These are phyloP conservation scores for Glaucopsyche alexis DNA, from an alignment of 2,888 invertebrate species.

Conservation along the genomic window DNA sequence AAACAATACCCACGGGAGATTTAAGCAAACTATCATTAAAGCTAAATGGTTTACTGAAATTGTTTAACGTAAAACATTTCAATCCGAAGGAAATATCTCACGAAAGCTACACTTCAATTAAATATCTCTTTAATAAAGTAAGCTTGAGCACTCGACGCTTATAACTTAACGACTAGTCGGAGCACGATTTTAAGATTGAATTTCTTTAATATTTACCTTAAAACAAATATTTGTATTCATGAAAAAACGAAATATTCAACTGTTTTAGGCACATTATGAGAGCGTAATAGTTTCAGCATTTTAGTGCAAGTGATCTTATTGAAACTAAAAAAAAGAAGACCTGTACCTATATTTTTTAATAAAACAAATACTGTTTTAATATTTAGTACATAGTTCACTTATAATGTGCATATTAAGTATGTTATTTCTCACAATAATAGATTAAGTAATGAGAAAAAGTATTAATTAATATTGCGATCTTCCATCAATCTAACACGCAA, in stretches of 20 bases:
- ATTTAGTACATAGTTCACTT: too few species aligned
- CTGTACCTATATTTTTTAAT: too few species aligned
- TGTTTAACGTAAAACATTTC: constrained; percentile 19
- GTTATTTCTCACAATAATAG: too few species aligned
- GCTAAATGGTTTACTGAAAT: background rate
- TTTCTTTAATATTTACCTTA: background rate
- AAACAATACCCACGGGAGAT: background rate
- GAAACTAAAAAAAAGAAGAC: too few species aligned
- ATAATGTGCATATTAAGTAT: too few species aligned
- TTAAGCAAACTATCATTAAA: constrained; percentile 1
- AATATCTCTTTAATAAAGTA: constrained; percentile 28
- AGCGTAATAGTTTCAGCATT: background rate
- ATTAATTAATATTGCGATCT: too few species aligned
- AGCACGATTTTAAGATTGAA: constrained; percentile 13
- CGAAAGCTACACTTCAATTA: constrained; percentile 26
- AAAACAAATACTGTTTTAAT: too few species aligned
- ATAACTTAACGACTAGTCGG: constrained; percentile 18
- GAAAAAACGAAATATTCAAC: background rate
- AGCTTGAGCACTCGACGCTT: constrained; percentile 10
- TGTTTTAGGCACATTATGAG: background rate
- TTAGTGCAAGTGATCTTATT: too few species aligned
- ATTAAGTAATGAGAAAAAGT: too few species aligned
- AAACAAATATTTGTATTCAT: constrained; percentile 11
- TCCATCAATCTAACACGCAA: too few species aligned
- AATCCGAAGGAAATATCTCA: constrained; percentile 17